A percentile compares a stretch with the other conserved stretches of the same genome.
Conservation (phyloP, 2,888 invertebrate genomes). For the Dasypolia templi region DNA sequence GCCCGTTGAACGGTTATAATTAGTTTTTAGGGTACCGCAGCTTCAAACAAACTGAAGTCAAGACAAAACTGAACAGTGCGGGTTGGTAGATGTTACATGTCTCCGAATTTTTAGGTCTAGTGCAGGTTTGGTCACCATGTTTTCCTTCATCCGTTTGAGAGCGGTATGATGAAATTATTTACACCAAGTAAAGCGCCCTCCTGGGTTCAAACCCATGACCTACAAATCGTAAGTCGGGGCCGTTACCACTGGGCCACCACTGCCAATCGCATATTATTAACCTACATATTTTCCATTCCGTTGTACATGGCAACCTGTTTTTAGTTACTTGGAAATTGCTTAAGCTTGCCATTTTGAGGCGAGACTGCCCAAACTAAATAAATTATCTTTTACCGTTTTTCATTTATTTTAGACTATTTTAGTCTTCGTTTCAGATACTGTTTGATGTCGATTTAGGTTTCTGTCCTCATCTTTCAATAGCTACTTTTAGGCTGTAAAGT, state of each 20-base stretch:
- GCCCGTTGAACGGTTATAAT: slow-evolving; percentile 67
- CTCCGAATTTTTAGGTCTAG: too few species aligned
- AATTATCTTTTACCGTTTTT: background rate
- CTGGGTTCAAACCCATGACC: too few species aligned
- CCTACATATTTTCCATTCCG: background rate
- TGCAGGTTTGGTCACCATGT: too few species aligned
- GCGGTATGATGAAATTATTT: too few species aligned
- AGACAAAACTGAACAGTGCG: too few species aligned
- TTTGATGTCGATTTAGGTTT: background rate
- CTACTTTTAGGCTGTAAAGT: background rate
- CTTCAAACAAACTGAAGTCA: background rate
- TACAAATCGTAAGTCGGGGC: too few species aligned
- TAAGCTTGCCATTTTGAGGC: background rate
- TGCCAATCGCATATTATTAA: too few species aligned
- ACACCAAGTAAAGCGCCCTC: too few species aligned
- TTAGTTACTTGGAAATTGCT: background rate
- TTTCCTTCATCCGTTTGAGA: too few species aligned
- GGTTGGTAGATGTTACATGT: too few species aligned
- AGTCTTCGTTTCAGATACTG: background rate
- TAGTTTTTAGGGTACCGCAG: slow-evolving; percentile 62
- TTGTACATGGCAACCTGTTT: background rate
- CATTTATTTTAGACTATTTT: background rate
- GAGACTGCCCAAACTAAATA: background rate
- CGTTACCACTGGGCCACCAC: too few species aligned
- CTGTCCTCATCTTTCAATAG: background rate